Percentiles rank a stretch among this genome's conserved stretches.
Evolutionary conservation across 1,140 invertebrate genomes (phyloP).

Genomic region (Drosophila virilis): DNA sequence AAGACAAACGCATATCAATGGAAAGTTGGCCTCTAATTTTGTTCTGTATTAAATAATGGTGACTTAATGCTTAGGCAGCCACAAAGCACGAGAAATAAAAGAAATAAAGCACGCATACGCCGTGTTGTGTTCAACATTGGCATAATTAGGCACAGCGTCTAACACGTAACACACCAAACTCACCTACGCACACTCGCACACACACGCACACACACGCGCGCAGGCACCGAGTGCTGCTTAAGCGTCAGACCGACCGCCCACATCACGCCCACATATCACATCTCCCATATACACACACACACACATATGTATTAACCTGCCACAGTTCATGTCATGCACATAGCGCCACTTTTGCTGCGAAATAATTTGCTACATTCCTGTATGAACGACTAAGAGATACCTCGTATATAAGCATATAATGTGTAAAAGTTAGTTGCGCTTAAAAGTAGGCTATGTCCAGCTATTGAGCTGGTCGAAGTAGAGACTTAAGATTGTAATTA

Average conservation of each 20-base stretch:
- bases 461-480: background rate
- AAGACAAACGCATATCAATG: constrained; percentile 50
- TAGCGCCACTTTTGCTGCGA: constrained; percentile 65
- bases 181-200: constrained; percentile 15
- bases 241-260: constrained; percentile 22
- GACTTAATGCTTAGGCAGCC: constrained; percentile 52
- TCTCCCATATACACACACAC: constrained; percentile 20
- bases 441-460: constrained; percentile 12
- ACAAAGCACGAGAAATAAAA: constrained; percentile 12
- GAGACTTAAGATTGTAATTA: background rate
- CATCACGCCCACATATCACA: constrained; percentile 25
- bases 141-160: constrained; percentile 68
- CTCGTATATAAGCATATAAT: background rate
- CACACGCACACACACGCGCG: constrained; percentile 2
- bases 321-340: constrained; percentile 64
- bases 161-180: constrained; percentile 27
- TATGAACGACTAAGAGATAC: constrained; percentile 12
- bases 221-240: constrained; percentile 22
- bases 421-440: background rate
- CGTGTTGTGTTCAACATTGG: constrained; percentile 38
- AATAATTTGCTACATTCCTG: background rate
- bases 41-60: constrained; percentile 59
- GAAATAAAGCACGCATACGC: constrained; percentile 62
- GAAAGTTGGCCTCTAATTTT: constrained; percentile 48
- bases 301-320: constrained; percentile 6